phyloP scores from a whole-genome alignment of 1,140 invertebrate species.

The Pseudomyrmex flavicornis region DNA sequence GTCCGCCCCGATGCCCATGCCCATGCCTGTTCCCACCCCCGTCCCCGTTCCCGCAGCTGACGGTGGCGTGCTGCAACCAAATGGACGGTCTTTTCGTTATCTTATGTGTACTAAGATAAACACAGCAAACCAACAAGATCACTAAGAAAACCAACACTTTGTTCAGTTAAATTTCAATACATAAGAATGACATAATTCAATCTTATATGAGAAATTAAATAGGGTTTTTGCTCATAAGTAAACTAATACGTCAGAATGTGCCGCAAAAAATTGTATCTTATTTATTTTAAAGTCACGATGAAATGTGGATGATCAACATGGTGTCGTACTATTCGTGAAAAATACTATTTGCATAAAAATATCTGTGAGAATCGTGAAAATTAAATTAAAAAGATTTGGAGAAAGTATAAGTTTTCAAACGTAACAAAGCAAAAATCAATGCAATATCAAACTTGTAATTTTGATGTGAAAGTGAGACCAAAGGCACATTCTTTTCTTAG shows the following conservation, averaged over 20 bases:
- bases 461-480: too few relatives aligned
- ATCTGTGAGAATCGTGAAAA: neutral
- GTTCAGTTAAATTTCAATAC: neutral
- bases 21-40: conserved; percentile 78
- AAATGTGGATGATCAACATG: conserved; percentile 1
- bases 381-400: too few relatives aligned
- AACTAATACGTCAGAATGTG: too few relatives aligned
- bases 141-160: neutral
- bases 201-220: too few relatives aligned
- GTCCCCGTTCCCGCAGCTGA: conserved; percentile 80
- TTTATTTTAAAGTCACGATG: neutral
- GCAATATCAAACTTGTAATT: too few relatives aligned
- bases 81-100: conserved; percentile 75
- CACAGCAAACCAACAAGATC: neutral
- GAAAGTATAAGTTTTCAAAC: too few relatives aligned
- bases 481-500: too few relatives aligned
- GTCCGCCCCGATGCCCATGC: conserved; percentile 75
- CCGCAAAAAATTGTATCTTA: neutral
- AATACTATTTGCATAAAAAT: neutral
- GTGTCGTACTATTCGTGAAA: neutral
- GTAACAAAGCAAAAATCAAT: too few relatives aligned
- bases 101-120: conserved; percentile 54
- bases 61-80: conserved; percentile 84
- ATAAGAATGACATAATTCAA: too few relatives aligned
- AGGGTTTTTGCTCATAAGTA: too few relatives aligned